Conservation (phyloP, 2,113 vertebrate species). For the Rhizomys pruinosus region DNA sequence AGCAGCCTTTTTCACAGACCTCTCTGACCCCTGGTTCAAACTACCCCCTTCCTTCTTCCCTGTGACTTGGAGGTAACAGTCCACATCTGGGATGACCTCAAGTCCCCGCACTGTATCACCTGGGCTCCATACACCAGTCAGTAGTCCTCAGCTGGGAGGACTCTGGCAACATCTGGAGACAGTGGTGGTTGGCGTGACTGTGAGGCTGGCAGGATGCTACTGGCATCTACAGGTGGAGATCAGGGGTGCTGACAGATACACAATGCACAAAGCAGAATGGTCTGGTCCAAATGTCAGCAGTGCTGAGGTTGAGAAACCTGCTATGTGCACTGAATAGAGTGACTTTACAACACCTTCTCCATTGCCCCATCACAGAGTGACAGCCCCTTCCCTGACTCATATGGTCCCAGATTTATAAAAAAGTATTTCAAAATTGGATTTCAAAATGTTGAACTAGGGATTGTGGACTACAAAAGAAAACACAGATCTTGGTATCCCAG, state of each 20-base stretch:
- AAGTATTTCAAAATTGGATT: neutral
- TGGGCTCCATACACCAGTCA: neutral
- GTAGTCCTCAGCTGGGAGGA: neutral
- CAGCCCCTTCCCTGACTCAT: neutral
- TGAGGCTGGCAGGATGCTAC: neutral
- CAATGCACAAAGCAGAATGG: neutral
- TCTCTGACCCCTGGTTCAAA: neutral
- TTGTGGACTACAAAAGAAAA: neutral
- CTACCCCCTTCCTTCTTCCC: too few species aligned
- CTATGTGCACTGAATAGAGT: neutral
- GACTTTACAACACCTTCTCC: neutral
- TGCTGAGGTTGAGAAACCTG: neutral
- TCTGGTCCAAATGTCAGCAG: neutral
- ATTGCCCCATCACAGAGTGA: neutral
- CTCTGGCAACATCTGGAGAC: neutral
- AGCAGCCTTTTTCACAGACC: neutral
- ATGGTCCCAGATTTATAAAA: neutral
- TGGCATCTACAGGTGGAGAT: too few species aligned
- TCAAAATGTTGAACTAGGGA: neutral
- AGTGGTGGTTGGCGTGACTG: neutral
- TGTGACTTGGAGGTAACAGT: neutral
- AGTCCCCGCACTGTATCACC: neutral
- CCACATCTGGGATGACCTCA: neutral
- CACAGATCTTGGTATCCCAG: neutral
- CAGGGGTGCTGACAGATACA: neutral